These are phyloP conservation scores for Scylla paramamosain DNA, from an alignment of 1,140 invertebrate species.

Conservation along the genomic window DNA sequence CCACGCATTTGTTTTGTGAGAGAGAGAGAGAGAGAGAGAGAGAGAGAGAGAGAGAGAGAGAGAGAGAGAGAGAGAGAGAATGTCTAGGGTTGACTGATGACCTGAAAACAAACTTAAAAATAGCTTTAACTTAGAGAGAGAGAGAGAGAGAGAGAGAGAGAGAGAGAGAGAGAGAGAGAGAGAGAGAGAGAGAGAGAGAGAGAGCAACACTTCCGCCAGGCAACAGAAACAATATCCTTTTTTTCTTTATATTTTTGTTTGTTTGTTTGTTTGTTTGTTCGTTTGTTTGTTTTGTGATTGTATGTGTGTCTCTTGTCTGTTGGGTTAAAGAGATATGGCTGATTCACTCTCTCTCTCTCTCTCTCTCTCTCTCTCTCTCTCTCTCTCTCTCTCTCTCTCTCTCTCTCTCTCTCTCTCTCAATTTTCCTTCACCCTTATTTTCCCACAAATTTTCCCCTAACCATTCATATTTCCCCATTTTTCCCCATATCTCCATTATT, in stretches of 20 bases:
- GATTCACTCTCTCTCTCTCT: too few species aligned
- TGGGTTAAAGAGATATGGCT: too few species aligned
- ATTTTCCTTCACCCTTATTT: too few species aligned
- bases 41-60: conserved; percentile 29
- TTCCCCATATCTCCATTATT: too few species aligned
- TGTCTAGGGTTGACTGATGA: too few species aligned
- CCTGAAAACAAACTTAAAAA: too few species aligned
- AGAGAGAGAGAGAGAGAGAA: neutral
- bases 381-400: too few species aligned
- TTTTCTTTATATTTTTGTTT: too few species aligned
- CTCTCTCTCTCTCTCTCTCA: too few species aligned
- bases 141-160: conserved; percentile 35
- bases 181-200: conserved; percentile 60
- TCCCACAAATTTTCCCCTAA: too few species aligned
- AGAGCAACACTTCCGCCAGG: conserved; percentile 30
- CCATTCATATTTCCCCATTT: too few species aligned
- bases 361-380: too few species aligned
- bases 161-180: conserved; percentile 47
- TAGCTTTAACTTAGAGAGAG: neutral
- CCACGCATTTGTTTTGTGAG: neutral
- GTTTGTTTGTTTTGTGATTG: neutral
- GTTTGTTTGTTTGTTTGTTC: neutral
- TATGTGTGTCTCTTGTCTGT: neutral
- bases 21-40: conserved; percentile 38
- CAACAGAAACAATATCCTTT: neutral